Evolutionary conservation across 2,113 vertebrate genomes (phyloP).

Genomic region (Euleptes europaea): DNA sequence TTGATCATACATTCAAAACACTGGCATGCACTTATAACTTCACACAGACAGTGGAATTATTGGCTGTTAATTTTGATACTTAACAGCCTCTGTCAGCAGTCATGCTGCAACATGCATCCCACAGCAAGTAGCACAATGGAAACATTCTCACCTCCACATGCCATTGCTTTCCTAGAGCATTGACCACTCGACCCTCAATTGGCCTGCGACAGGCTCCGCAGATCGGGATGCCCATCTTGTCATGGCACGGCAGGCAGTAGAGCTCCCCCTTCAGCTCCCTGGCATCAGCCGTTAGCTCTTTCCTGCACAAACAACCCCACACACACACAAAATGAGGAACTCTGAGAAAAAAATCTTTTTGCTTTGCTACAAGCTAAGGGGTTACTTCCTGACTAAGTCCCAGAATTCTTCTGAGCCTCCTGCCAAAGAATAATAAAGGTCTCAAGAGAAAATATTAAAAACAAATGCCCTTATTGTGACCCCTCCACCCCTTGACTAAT

Average conservation of each 20-base stretch:
- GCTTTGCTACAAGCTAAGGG: neutral
- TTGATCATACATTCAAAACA: neutral
- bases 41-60: accelerated
- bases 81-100: neutral
- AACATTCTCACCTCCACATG: conserved; percentile 76
- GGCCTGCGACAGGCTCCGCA: conserved; percentile 79
- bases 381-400: neutral
- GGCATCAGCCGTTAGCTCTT: conserved; percentile 78
- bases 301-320: conserved; percentile 60
- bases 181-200: conserved; percentile 79
- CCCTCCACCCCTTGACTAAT: neutral
- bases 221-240: conserved; percentile 83
- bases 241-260: conserved; percentile 78
- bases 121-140: neutral
- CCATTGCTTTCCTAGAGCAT: conserved; percentile 80
- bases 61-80: neutral
- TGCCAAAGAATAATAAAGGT: neutral
- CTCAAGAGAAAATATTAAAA: neutral
- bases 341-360: neutral
- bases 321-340: neutral
- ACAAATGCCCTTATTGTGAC: neutral
- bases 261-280: conserved; percentile 79
- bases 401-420: neutral
- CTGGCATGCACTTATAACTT: neutral
- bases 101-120: neutral